Base-by-base conservation (phyloP, 2,113 vertebrate species). In the Trogon surrucura region DNA sequence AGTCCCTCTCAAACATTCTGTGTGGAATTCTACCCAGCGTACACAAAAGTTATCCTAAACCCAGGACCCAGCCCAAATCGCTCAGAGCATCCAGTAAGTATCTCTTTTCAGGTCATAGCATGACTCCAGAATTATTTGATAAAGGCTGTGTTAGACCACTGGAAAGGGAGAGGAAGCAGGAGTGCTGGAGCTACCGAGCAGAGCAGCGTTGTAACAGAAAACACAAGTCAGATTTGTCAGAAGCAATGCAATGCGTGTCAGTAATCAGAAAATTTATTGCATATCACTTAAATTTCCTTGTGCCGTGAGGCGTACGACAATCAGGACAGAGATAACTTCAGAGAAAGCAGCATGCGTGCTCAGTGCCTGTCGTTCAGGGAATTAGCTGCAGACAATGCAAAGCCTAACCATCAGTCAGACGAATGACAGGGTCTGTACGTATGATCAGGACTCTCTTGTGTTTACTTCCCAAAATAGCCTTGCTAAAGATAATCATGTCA, bases 401-500 rank as follows among this genome's bases (percentile, higher is more conserved):
- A 84, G 85, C 78, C 70, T 2, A 62, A 4, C 61, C 83, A 85
- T 92, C 83, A 62, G 16, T 95, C 96, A 91, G 80, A 53, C n/a
- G 51, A 89, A 54, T 27, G 83, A 65, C 86, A 84, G 29, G 13
- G 9, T 4, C 51, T n/a, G 8, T 16, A 21, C 27, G 57, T 29
- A 29, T 6, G 73, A 86, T 32, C 77, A 34, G 69, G 62, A 9
- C 25, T 69, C 86, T 62, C 69, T 74, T 20, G 41, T 89, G 45
- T 95, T 95, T 91, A 51, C 53, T 21, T 82, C 89, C 89, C 58
- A 73, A 86, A 97, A 95, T 53, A 96, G 93, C 69, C 72, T 50
- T 38, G 83, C 92, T 89, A 34, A 78, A 75, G 88, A 93, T 65
- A 80, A 94, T 81, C 92, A 14, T 0, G 62, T 44, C 75, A 85